Conservation (phyloP, 2,797 vertebrate species). For the Sylvilagus floridanus region DNA sequence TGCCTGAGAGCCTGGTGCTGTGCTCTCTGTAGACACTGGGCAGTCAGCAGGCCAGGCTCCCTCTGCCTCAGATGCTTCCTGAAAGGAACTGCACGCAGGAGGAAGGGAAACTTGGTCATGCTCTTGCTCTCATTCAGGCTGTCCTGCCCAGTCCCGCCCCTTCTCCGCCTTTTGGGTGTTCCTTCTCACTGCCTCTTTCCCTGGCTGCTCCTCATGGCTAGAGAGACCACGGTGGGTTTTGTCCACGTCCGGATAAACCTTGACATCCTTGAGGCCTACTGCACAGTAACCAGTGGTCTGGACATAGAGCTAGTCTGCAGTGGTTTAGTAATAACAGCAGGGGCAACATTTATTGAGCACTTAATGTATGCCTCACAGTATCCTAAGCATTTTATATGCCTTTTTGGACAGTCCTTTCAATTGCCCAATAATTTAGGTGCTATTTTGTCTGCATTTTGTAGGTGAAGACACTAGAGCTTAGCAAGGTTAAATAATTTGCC, state of each 20-base stretch:
- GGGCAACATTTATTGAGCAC: neutral
- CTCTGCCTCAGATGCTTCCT: neutral
- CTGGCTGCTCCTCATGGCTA: neutral
- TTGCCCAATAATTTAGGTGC: neutral
- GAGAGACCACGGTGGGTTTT: neutral
- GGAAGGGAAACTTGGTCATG: neutral
- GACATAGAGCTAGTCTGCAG: neutral
- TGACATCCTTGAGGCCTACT: neutral
- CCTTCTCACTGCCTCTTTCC: neutral
- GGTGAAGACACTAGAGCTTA: constrained; percentile 1
- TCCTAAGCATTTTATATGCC: constrained; percentile 39
- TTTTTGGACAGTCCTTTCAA: constrained; percentile 2
- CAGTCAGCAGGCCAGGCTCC: neutral
- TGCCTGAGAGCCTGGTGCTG: neutral
- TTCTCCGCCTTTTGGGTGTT: neutral
- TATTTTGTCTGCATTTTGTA: constrained; percentile 3
- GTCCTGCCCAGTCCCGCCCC: neutral
- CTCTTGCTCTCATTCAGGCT: neutral
- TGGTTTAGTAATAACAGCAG: neutral
- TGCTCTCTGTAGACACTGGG: neutral
- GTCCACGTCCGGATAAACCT: neutral
- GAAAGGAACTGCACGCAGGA: neutral
- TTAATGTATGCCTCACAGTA: neutral
- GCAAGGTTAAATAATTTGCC: constrained; percentile 46
- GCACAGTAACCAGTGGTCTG: neutral